phyloP scores from a whole-genome alignment of 2,888 invertebrate genomes.

The Rutpela maculata region DNA sequence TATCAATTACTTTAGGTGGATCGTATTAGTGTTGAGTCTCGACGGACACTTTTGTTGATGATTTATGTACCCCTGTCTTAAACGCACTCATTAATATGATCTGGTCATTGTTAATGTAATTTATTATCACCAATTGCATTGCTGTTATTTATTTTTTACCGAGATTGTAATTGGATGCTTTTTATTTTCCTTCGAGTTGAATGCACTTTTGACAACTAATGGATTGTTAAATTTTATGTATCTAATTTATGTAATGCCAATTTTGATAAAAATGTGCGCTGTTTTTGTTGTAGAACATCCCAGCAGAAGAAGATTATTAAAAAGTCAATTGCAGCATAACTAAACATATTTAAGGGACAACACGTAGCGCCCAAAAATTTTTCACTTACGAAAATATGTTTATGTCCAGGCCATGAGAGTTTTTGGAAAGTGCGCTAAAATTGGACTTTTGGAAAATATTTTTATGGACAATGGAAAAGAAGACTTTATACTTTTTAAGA shows the following conservation, averaged over 20 bases:
- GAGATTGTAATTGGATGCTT: not conserved
- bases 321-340: too few relatives aligned
- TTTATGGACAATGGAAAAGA: too few relatives aligned
- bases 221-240: not conserved
- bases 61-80: conserved; percentile 27
- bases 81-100: conserved; percentile 19
- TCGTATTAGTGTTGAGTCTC: conserved; percentile 16
- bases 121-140: conserved; percentile 18
- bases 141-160: conserved; percentile 19
- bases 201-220: conserved; percentile 19
- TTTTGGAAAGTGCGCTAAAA: too few relatives aligned
- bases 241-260: not conserved
- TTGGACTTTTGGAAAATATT: too few relatives aligned
- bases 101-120: conserved; percentile 34
- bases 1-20: conserved; percentile 29
- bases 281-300: too few relatives aligned
- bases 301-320: too few relatives aligned
- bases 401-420: too few relatives aligned
- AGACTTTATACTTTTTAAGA: too few relatives aligned
- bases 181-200: conserved; percentile 17
- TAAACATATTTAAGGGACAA: too few relatives aligned
- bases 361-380: too few relatives aligned
- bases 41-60: conserved; percentile 33
- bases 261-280: too few relatives aligned
- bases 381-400: too few relatives aligned